phyloP scores from a whole-genome alignment of 2,888 invertebrate species.

The Meiosimyza platycephala region DNA sequence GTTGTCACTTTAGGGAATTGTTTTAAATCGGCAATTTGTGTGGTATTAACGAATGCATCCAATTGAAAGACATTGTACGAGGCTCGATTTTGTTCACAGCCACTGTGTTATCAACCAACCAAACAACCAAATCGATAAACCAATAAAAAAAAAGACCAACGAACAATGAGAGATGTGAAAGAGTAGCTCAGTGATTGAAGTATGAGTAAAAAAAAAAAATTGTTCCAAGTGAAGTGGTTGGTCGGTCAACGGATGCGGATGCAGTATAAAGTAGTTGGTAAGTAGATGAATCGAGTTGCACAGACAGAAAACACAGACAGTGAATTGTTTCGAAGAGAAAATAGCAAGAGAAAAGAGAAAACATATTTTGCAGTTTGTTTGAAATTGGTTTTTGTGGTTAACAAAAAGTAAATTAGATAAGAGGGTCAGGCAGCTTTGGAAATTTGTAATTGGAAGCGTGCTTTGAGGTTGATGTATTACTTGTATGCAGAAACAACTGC shows the following conservation, averaged over 20 bases:
- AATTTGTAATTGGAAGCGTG: conserved; percentile 25
- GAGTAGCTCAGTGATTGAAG: background rate
- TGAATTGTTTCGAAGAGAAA: background rate
- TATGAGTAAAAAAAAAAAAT: background rate
- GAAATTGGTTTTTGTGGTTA: conserved; percentile 10
- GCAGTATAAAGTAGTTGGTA: background rate
- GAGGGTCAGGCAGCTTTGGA: background rate
- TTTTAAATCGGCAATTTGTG: conserved; percentile 69
- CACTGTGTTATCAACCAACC: conserved; percentile 68
- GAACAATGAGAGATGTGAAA: background rate
- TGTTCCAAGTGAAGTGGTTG: too few relatives aligned
- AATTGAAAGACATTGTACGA: conserved; percentile 81
- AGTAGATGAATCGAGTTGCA: background rate
- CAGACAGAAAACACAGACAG: background rate
- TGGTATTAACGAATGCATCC: conserved; percentile 76
- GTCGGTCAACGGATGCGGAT: background rate
- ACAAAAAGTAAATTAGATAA: conserved; percentile 11
- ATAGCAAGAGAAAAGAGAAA: conserved; percentile 1
- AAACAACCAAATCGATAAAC: too few relatives aligned
- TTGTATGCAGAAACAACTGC: too few relatives aligned
- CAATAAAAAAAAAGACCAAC: background rate
- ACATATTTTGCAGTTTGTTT: background rate
- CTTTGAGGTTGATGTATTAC: background rate
- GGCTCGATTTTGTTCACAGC: conserved; percentile 78
- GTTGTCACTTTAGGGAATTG: conserved; percentile 65